Conservation (phyloP, 2,113 vertebrate genomes). For the Oreochromis spilurus region DNA sequence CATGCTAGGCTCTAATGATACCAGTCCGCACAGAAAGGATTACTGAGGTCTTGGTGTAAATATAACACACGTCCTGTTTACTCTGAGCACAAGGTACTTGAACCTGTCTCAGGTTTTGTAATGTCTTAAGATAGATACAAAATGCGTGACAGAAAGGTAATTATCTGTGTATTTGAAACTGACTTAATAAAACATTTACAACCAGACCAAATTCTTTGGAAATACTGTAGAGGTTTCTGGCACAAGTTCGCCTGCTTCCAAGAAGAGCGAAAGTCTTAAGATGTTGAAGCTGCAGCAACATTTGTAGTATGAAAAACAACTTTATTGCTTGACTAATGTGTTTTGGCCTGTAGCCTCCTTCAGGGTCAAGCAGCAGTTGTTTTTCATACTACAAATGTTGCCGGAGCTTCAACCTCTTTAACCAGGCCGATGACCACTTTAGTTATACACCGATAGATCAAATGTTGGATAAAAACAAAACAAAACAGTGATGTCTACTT, state of each 20-base stretch:
- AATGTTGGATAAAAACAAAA: not conserved
- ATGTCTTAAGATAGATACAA: not conserved
- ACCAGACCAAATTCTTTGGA: not conserved
- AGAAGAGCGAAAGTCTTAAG: not conserved
- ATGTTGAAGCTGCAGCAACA: not conserved
- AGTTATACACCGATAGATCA: not conserved
- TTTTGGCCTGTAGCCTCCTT: not conserved
- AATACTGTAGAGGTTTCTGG: not conserved
- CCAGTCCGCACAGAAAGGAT: slow-evolving; percentile 40
- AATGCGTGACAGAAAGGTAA: not conserved
- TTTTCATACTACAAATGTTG: not conserved
- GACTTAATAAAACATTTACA: not conserved
- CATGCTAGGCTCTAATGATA: slow-evolving; percentile 31
- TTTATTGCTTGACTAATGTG: not conserved
- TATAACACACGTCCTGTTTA: slow-evolving; percentile 57
- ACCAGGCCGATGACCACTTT: not conserved
- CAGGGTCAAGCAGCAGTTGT: not conserved
- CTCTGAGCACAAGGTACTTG: slow-evolving; percentile 6
- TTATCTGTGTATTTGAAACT: not conserved
- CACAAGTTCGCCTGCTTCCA: not conserved
- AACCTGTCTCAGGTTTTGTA: not conserved
- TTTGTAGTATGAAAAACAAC: not conserved
- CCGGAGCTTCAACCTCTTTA: not conserved
- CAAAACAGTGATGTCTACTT: not conserved
- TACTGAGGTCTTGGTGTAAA: slow-evolving; percentile 53